Percentiles rank a stretch among this genome's conserved stretches.
phyloP scores from a whole-genome alignment of 2,797 vertebrate species.

The Prunella strophiata region DNA sequence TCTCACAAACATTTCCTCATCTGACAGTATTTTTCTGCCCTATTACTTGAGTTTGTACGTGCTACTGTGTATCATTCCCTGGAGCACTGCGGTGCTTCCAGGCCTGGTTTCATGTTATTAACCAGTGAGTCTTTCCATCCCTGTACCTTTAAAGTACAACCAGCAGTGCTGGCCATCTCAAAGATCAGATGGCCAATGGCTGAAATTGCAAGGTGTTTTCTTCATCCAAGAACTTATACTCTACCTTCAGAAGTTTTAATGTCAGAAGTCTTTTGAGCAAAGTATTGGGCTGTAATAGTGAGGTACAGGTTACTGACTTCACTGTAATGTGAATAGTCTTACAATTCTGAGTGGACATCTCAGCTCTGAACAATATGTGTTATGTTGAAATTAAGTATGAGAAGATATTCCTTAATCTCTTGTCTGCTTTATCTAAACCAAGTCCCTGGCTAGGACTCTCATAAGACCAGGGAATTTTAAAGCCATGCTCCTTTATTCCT shows the following conservation, averaged over 20 bases:
- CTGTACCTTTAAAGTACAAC: not conserved
- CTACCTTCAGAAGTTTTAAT: not conserved
- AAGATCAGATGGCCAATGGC: not conserved
- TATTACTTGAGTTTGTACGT: conserved; percentile 34
- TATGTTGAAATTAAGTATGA: not conserved
- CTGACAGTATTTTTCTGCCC: conserved; percentile 6
- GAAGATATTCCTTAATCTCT: not conserved
- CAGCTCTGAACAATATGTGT: not conserved
- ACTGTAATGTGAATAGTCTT: rapidly evolving
- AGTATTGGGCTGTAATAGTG: not conserved
- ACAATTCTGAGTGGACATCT: not conserved
- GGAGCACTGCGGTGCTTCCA: not conserved
- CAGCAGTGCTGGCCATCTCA: not conserved
- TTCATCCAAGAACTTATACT: not conserved
- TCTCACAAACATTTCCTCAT: conserved; percentile 32
- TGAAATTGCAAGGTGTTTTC: not conserved
- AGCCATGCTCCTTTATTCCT: not conserved
- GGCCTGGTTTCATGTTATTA: not conserved
- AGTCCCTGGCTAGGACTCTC: not conserved
- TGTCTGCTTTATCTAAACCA: not conserved
- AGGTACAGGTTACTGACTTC: not conserved
- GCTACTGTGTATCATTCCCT: not conserved
- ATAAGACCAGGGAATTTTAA: not conserved
- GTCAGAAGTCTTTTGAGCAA: not conserved
- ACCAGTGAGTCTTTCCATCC: not conserved